Percentiles rank a stretch among this genome's conserved stretches.
Conservation (phyloP, 2,888 invertebrate species). For the Carcina quercana region DNA sequence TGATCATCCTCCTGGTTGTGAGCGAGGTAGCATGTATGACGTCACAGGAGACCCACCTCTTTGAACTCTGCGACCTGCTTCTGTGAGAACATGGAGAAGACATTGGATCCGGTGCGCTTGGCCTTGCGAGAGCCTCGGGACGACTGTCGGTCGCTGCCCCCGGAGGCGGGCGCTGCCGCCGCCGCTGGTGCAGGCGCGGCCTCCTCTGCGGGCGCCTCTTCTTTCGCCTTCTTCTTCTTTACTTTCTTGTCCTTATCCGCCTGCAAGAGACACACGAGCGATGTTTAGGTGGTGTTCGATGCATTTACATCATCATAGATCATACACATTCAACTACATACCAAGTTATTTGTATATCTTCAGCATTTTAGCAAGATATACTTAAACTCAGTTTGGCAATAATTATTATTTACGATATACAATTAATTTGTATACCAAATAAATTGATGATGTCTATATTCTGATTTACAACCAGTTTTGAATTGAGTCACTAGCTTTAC, state of each 20-base stretch:
- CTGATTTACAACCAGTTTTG: too few species aligned
- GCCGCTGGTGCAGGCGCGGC: constrained; percentile 81
- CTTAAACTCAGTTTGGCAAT: too few species aligned
- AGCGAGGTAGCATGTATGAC: too few species aligned
- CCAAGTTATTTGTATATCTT: too few species aligned
- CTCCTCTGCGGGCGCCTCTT: constrained; percentile 78
- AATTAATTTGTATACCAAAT: too few species aligned
- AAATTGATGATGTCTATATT: too few species aligned
- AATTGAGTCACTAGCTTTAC: too few species aligned
- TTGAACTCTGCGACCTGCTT: constrained; percentile 97
- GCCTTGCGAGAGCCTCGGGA: constrained; percentile 88
- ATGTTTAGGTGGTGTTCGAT: not conserved
- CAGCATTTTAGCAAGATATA: too few species aligned
- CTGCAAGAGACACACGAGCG: constrained; percentile 63
- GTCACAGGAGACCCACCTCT: constrained; percentile 78
- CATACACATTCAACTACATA: too few species aligned
- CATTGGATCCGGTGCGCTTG: constrained; percentile 94
- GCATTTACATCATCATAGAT: too few species aligned
- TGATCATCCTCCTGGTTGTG: too few species aligned
- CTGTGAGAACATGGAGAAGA: constrained; percentile 98
- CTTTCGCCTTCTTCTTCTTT: constrained; percentile 87
- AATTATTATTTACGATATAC: too few species aligned
- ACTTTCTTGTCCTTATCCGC: constrained; percentile 96
- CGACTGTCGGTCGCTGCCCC: constrained; percentile 80
- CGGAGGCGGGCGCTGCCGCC: constrained; percentile 75